These are phyloP conservation scores for Coelogynopora nodosa DNA, from an alignment of 2,888 invertebrate species.

Conservation along the genomic window DNA sequence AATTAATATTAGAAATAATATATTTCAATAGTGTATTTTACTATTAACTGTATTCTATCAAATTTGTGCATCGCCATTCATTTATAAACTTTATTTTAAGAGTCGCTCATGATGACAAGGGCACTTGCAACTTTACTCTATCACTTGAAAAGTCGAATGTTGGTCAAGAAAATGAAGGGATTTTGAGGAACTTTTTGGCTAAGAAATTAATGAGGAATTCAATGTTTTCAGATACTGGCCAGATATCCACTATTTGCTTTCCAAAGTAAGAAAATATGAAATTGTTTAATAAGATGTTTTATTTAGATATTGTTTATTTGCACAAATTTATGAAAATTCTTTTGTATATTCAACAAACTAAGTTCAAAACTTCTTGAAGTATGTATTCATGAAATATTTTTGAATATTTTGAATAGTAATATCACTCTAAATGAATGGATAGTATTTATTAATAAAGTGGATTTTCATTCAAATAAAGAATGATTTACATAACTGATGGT, in stretches of 20 bases:
- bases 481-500: too few species aligned
- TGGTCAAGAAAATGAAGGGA: constrained; percentile 18
- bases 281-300: too few species aligned
- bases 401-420: too few species aligned
- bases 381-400: too few species aligned
- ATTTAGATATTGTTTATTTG: too few species aligned
- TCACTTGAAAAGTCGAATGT: constrained; percentile 11
- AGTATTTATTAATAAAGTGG: too few species aligned
- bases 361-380: too few species aligned
- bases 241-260: neutral
- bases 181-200: neutral
- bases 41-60: neutral
- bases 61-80: neutral
- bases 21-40: neutral
- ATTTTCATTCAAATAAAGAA: too few species aligned
- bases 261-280: neutral
- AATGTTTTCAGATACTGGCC: constrained; percentile 10
- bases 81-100: neutral
- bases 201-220: neutral
- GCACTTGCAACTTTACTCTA: neutral
- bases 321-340: too few species aligned
- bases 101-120: neutral
- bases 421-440: too few species aligned
- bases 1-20: neutral
- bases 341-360: too few species aligned